Evolutionary conservation across 2,113 vertebrate species (phyloP), one percentile per base, ranked within the genome.

Genomic region (Podarcis muralis): DNA sequence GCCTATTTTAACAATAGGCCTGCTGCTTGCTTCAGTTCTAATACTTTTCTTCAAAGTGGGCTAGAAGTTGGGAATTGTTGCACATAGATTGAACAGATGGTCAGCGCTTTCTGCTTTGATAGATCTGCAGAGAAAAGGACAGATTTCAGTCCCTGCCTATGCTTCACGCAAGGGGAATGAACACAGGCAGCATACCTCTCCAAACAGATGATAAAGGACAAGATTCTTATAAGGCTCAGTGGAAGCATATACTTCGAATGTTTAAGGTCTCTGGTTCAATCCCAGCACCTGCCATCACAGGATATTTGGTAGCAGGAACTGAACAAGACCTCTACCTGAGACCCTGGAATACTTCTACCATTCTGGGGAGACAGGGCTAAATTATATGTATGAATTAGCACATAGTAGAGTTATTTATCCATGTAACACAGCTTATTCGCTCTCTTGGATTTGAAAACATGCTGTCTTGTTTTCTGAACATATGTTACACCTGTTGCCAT

Each of bases 1-100:
- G 87, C 87, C 69, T 86, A 77, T 83, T 82, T 86, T 82, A 86
- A 83, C 79, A 86, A 83, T 90, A 37, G 25, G 62, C 79, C 23
- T 82, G 83, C 68, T 89, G 75, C 74, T n/a, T 88, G 71, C 72
- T 65, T 86, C 40, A 82, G 25, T 82, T 82, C n/a, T 86, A 68
- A 57, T 69, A 43, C 74, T 57, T 79, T 89, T 76, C 43, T 68
- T 81, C 72, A 68, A 77, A 77, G 65, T 83, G 72, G 59, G 40
- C 57, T 76, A 65, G 59, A 74, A 84, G n/a, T 48, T 77, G 43
- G 62, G 23, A 88, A 88, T 76, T 75, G 81, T 88, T 83, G 71
- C 37, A 83, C 80, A 82, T 82, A 62, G 69, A 72, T 6, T 40
- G 80, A 82, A 53, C 59, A 88, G 80, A 66, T 88, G 80, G 87